These are phyloP conservation scores for Platalea minor DNA, from an alignment of 2,797 vertebrate species.

Conservation along the genomic window DNA sequence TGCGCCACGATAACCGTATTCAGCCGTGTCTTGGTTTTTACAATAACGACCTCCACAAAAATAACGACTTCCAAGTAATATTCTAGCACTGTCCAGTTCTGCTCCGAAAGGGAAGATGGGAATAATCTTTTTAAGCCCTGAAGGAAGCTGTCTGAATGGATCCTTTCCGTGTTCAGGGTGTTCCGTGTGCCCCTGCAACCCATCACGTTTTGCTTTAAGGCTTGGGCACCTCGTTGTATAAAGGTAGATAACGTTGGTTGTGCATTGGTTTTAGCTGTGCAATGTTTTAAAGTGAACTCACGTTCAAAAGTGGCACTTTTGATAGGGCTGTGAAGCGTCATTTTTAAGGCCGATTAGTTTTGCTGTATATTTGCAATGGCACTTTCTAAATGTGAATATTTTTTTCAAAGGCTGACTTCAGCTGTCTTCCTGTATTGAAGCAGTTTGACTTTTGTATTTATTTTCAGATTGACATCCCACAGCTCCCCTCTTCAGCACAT, in stretches of 20 bases:
- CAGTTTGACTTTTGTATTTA: constrained; percentile 69
- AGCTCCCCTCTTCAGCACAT: not conserved
- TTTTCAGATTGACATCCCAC: not conserved
- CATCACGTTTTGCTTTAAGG: not conserved
- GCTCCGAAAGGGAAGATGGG: not conserved
- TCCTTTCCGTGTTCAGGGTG: not conserved
- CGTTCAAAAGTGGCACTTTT: constrained; percentile 39
- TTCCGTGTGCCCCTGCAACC: not conserved
- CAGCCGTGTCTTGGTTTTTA: accelerated
- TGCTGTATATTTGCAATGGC: constrained; percentile 74
- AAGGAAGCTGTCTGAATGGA: not conserved
- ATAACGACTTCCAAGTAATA: too few relatives aligned
- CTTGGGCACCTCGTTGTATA: not conserved
- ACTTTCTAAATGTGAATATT: constrained; percentile 74
- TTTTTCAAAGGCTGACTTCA: constrained; percentile 28
- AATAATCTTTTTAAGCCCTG: not conserved
- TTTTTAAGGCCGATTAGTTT: constrained; percentile 34
- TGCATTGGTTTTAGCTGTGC: constrained; percentile 37
- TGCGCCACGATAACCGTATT: accelerated
- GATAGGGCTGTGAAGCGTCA: constrained; percentile 32
- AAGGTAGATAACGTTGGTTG: not conserved
- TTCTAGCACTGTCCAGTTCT: not conserved
- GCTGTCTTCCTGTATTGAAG: constrained; percentile 8
- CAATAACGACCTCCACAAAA: not conserved
- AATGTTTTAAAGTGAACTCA: constrained; percentile 27